These are phyloP conservation scores for Lepidonotus clava DNA, from an alignment of 2,888 invertebrate species.

Conservation along the genomic window DNA sequence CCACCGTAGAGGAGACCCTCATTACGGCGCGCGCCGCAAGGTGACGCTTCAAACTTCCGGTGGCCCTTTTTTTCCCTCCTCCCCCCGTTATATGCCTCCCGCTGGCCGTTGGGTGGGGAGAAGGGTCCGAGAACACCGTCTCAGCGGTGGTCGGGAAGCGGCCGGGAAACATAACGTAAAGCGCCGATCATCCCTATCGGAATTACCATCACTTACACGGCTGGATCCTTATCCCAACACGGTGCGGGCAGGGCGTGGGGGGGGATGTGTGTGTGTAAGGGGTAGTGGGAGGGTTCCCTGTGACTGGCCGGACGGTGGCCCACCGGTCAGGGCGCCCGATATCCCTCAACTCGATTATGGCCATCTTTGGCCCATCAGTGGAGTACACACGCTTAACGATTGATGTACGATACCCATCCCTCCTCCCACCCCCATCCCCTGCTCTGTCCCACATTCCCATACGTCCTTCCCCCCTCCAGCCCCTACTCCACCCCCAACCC, in stretches of 20 bases:
- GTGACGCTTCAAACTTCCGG: conserved; percentile 33
- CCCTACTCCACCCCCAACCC: too few relatives aligned
- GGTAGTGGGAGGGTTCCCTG: too few relatives aligned
- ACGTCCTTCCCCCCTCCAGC: too few relatives aligned
- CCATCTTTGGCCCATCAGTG: conserved; percentile 23
- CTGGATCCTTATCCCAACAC: not conserved
- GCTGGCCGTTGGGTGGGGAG: not conserved
- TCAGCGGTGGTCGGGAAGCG: not conserved
- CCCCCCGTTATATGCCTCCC: not conserved
- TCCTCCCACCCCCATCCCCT: not conserved
- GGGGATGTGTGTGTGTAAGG: too few relatives aligned
- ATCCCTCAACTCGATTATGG: conserved; percentile 14
- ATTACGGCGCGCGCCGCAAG: conserved; percentile 18
- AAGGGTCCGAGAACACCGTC: not conserved
- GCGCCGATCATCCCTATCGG: not conserved
- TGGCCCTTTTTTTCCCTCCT: conserved; percentile 1
- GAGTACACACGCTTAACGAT: not conserved
- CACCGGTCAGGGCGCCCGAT: not conserved
- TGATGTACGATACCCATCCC: not conserved
- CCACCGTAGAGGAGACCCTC: conserved; percentile 15
- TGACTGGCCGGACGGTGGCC: too few relatives aligned
- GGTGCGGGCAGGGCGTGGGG: too few relatives aligned
- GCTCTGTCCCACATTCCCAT: not conserved
- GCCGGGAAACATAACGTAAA: not conserved
- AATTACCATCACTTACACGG: not conserved